Evolutionary conservation across 1,140 invertebrate genomes (phyloP), one percentile per base, ranked within the genome.

Genomic region (Archivesica marissinica): DNA sequence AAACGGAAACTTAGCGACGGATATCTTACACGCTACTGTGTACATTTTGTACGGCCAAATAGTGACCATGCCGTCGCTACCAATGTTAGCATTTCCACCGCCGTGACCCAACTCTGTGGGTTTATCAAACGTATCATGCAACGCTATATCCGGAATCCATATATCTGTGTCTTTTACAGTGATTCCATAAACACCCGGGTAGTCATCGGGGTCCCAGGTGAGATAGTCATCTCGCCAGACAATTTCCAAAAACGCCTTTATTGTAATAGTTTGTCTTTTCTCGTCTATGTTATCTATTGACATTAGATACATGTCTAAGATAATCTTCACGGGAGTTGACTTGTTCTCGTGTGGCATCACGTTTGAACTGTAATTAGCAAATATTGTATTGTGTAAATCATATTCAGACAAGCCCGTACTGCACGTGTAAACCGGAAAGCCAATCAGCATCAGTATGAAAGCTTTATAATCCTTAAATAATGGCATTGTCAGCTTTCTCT

Each of bases 1-100:
- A 92, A 99, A 99, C 0, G 98, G 89, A 61, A 86, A 90, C 33
- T 86, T 79, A 4, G 56, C 50, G 20, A 99, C 98, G 91, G 98
- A 97, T 70, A 90, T 81, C 39, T 74, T 76, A 44, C 98, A 99
- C 7, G 72, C 20, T 23, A 68, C 81, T 30, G 41, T 77, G 17
- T 50, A 76, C 41, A 76, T 39, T 54, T 66, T 66, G 28, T 66
- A 66, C 38, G 81, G 81, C 81, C 54, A 84, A 9, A 68, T 76
- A 7, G 23, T 74, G 0, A 82, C 79, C 6, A 17, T n/a, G 2
- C 79, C 79, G 33, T 72, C 25, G 33, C 23, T 23, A 2, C 28
- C 23, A 4, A 82, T 44, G 28, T 25, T 82, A 13, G 68, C 79
- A 25, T 35, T 68, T 0, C 30, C 52, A 39, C 25, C 52, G 0